phyloP scores from a whole-genome alignment of 2,113 vertebrate genomes.

The Dunckerocampus dactyliophorus region DNA sequence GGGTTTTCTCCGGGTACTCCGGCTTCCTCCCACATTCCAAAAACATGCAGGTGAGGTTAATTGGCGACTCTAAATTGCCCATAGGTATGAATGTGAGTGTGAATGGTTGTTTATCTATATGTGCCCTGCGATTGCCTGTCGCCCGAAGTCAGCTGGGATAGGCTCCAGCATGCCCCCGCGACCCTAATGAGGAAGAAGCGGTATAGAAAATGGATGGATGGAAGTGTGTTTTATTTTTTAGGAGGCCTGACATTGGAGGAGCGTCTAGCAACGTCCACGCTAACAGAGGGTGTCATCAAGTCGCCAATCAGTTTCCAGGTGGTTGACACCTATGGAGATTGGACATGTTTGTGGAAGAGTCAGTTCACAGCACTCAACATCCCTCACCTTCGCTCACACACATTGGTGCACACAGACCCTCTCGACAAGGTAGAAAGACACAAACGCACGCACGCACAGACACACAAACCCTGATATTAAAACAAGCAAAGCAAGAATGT shows the following conservation, averaged over 20 bases:
- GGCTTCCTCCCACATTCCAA: no score
- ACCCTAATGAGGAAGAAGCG: no score
- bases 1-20: no score
- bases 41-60: no score
- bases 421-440: conserved; percentile 64
- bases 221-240: not conserved
- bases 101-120: no score
- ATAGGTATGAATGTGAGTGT: no score
- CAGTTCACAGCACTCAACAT: conserved; percentile 74
- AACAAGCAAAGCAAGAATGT: not conserved
- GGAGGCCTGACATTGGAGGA: conserved; percentile 26
- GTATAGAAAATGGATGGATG: no score
- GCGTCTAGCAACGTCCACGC: not conserved
- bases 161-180: no score
- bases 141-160: no score
- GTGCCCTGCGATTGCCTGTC: no score
- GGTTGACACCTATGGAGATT: conserved; percentile 73
- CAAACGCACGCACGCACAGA: not conserved
- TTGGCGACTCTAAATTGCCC: no score
- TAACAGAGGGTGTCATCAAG: not conserved
- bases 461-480: not conserved
- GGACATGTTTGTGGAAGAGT: conserved; percentile 71
- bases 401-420: conserved; percentile 75
- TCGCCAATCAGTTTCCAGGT: conserved; percentile 53
- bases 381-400: conserved; percentile 76